These are phyloP conservation scores for Neolamprologus kungweensis DNA, from an alignment of 2,113 vertebrate genomes.

Conservation along the genomic window DNA sequence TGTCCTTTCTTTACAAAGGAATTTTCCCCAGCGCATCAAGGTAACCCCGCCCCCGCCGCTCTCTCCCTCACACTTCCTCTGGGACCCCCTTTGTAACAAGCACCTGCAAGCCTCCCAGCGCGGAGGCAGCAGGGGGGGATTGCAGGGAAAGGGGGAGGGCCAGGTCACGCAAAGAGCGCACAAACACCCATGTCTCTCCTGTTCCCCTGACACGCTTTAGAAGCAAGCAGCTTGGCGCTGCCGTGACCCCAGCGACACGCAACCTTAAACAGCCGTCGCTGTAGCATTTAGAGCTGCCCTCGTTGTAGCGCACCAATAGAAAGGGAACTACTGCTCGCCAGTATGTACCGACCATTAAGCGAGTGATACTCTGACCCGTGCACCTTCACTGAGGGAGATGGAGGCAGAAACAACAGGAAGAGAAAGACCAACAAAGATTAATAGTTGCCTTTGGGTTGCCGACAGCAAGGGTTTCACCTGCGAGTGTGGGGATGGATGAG, in stretches of 20 bases:
- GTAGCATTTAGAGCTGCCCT: conserved; percentile 27
- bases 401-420: not conserved
- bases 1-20: not conserved
- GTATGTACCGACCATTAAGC: conserved; percentile 51
- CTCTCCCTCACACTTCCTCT: not conserved
- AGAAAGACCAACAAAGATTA: conserved; percentile 61
- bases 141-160: too few relatives aligned
- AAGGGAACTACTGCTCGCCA: not conserved
- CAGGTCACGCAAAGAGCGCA: conserved; percentile 15
- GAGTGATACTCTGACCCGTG: conserved; percentile 50
- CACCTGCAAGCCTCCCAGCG: conserved; percentile 12
- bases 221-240: not conserved
- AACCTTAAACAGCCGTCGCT: conserved; percentile 33
- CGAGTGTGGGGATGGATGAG: not conserved
- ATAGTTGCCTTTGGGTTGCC: conserved; percentile 52
- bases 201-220: conserved; percentile 28
- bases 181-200: conserved; percentile 44
- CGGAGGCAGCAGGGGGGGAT: not conserved
- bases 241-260: conserved; percentile 27
- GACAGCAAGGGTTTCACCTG: not conserved
- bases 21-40: not conserved
- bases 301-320: not conserved
- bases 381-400: not conserved
- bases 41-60: not conserved
- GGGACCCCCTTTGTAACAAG: conserved; percentile 54